Evolutionary conservation across 1,140 invertebrate species (phyloP).

Genomic region (Lerema accius): DNA sequence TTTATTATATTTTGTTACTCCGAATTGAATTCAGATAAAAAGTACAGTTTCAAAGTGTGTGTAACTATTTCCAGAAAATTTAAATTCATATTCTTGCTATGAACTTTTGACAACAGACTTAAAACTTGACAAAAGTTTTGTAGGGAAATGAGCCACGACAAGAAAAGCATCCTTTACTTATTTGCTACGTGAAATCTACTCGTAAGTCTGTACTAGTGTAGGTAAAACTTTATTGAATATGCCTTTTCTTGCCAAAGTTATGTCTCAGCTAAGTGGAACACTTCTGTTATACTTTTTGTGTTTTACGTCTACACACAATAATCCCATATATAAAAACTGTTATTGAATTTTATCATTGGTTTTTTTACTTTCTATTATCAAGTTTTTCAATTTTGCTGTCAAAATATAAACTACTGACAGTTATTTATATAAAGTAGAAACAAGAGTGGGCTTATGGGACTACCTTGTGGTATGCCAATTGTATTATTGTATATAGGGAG

Average conservation of each 20-base stretch:
- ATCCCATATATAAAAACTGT: too few relatives aligned
- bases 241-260: not conserved
- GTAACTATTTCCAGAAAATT: slow-evolving; percentile 1
- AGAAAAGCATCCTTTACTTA: slow-evolving; percentile 12
- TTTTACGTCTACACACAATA: too few relatives aligned
- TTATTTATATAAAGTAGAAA: too few relatives aligned
- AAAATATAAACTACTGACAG: too few relatives aligned
- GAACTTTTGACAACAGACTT: slow-evolving; percentile 9
- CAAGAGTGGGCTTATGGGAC: too few relatives aligned
- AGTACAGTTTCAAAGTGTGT: slow-evolving; percentile 1
- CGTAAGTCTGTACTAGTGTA: not conserved
- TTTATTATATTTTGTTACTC: too few relatives aligned
- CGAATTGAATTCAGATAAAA: not conserved
- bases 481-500: too few relatives aligned
- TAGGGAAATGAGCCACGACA: slow-evolving; percentile 12
- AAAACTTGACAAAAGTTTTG: slow-evolving; percentile 16
- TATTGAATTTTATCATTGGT: too few relatives aligned
- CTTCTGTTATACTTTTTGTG: too few relatives aligned
- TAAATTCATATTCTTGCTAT: slow-evolving; percentile 15
- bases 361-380: too few relatives aligned
- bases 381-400: too few relatives aligned
- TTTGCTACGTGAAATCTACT: slow-evolving; percentile 8
- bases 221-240: slow-evolving; percentile 2
- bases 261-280: not conserved
- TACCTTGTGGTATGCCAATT: too few relatives aligned